Percentiles rank a stretch among this genome's conserved stretches.
Evolutionary conservation across 2,113 vertebrate genomes (phyloP).

Genomic region (Leucoraja erinaceus): DNA sequence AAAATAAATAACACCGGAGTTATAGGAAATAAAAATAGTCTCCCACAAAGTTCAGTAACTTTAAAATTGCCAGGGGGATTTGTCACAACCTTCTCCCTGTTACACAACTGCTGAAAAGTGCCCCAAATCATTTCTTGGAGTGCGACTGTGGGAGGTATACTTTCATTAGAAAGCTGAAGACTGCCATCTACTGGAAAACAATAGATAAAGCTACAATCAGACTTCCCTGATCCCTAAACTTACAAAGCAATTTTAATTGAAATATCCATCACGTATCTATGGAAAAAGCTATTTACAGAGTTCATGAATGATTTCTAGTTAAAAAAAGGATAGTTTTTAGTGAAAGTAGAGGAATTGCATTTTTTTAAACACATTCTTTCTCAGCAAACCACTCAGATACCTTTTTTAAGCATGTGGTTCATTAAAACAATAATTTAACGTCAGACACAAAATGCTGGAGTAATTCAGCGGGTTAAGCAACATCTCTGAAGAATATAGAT

Average conservation of each 20-base stretch:
- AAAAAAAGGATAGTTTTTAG: not conserved
- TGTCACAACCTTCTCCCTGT: conserved; percentile 13
- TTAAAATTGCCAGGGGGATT: conserved; percentile 16
- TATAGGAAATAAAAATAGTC: conserved; percentile 33
- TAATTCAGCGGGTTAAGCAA: no score
- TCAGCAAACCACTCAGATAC: not conserved
- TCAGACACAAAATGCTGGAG: no score
- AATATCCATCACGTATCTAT: not conserved
- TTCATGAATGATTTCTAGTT: not conserved
- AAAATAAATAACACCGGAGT: conserved; percentile 25
- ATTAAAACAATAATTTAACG: not conserved
- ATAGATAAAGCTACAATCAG: conserved; percentile 23
- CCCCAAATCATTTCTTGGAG: not conserved
- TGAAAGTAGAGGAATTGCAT: not conserved
- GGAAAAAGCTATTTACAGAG: not conserved
- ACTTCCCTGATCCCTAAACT: not conserved
- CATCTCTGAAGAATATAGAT: no score
- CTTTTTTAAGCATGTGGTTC: not conserved
- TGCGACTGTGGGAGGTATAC: not conserved
- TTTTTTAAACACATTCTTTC: conserved; percentile 9
- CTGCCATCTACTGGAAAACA: conserved; percentile 37
- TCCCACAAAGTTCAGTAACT: conserved; percentile 37
- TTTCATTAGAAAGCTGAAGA: conserved; percentile 36
- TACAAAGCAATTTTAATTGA: not conserved
- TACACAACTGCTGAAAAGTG: not conserved